Conservation (phyloP, 2,113 vertebrate genomes). For the Eira barbara region DNA sequence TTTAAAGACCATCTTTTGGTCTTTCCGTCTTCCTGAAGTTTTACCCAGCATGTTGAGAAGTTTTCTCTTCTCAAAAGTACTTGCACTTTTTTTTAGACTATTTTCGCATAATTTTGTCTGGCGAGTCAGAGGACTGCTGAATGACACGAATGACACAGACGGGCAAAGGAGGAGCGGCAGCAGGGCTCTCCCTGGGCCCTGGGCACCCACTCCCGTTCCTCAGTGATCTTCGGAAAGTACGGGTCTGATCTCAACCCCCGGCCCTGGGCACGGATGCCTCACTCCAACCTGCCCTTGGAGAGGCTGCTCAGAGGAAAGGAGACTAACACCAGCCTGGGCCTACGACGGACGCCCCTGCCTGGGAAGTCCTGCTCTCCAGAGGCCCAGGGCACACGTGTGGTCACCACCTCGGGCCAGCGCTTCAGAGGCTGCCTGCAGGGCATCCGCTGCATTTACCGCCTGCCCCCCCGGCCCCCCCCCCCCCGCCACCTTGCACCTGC, state of each 20-base stretch:
- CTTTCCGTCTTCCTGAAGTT: background rate
- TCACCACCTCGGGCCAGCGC: fast-evolving
- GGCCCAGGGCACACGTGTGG: fast-evolving
- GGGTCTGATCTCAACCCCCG: background rate
- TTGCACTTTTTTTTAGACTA: background rate
- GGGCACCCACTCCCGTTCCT: too few relatives aligned
- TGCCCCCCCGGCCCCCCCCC: fast-evolving
- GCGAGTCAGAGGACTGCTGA: background rate
- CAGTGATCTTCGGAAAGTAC: background rate
- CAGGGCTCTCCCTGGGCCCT: background rate
- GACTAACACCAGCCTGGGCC: too few relatives aligned
- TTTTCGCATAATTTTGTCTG: background rate
- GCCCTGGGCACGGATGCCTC: too few relatives aligned
- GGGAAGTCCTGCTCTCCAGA: background rate
- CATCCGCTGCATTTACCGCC: background rate
- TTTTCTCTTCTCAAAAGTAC: background rate
- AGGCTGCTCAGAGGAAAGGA: background rate
- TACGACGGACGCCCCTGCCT: background rate
- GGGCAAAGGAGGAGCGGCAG: background rate
- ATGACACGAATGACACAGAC: background rate
- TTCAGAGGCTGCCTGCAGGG: too few relatives aligned
- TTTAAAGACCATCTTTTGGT: background rate
- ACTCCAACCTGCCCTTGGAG: fast-evolving
- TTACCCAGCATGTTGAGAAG: background rate
- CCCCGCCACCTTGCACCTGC: background rate